Conservation (phyloP, 2,797 vertebrate species). For the Halcyon leucocephala region DNA sequence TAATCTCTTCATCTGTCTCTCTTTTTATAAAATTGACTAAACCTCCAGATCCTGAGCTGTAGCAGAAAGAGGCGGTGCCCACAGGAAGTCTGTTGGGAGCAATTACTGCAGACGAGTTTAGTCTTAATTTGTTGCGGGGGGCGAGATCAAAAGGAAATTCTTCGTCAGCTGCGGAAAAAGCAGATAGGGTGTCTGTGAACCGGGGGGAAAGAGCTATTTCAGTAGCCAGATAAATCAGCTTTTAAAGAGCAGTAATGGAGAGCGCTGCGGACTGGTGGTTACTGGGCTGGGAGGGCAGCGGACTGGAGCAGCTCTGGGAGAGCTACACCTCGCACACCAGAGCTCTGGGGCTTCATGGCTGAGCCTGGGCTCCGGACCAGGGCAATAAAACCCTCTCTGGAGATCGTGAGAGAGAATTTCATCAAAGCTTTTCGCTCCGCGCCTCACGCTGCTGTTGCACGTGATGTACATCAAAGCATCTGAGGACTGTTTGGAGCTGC, state of each 20-base stretch:
- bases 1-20: not conserved
- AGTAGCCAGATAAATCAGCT: not conserved
- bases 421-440: not conserved
- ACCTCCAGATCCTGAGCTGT: not conserved
- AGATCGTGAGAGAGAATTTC: not conserved
- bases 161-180: not conserved
- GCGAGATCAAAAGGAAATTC: not conserved
- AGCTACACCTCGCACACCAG: rapidly evolving
- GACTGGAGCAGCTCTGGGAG: not conserved
- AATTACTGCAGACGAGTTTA: not conserved
- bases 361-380: not conserved
- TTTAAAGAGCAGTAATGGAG: not conserved
- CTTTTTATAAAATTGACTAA: not conserved
- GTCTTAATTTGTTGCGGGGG: not conserved
- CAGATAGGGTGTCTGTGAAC: rapidly evolving
- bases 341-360: not conserved
- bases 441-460: not conserved
- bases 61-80: not conserved
- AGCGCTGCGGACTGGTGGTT: not conserved
- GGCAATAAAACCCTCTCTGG: not conserved
- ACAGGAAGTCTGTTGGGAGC: not conserved
- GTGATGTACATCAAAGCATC: not conserved
- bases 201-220: not conserved
- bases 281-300: not conserved
- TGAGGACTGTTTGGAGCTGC: not conserved